These are phyloP conservation scores for Orthosia gothica DNA, from an alignment of 2,888 invertebrate genomes.

Conservation along the genomic window DNA sequence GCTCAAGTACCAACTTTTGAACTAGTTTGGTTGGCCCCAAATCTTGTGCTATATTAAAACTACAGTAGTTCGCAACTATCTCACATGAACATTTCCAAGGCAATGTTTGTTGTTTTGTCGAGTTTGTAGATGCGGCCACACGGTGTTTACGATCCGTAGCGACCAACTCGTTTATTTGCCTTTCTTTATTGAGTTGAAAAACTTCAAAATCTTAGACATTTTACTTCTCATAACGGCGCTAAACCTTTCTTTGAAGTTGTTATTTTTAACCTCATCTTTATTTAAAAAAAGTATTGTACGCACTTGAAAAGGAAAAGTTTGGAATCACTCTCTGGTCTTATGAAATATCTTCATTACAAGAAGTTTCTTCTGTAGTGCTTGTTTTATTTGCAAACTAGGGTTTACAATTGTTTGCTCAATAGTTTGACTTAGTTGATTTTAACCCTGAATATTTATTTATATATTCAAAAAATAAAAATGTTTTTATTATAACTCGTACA, in stretches of 20 bases:
- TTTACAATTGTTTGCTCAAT: background rate
- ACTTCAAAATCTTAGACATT: slow-evolving; percentile 41
- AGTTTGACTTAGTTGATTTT: background rate
- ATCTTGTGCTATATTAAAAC: slow-evolving; percentile 2
- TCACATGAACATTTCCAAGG: slow-evolving; percentile 14
- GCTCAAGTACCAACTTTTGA: background rate
- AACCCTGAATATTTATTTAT: too few species aligned
- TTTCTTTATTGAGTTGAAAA: slow-evolving; percentile 39
- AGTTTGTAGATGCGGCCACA: slow-evolving; percentile 42
- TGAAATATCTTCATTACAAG: slow-evolving; percentile 17
- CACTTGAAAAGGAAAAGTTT: slow-evolving; percentile 15
- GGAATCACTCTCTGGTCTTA: background rate
- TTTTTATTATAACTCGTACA: too few species aligned
- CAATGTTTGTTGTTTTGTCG: slow-evolving; percentile 16
- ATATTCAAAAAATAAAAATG: too few species aligned
- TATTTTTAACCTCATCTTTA: slow-evolving; percentile 27
- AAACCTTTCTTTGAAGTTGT: slow-evolving; percentile 38
- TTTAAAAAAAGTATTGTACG: slow-evolving; percentile 29
- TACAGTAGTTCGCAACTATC: slow-evolving; percentile 13
- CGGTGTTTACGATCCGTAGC: slow-evolving; percentile 37
- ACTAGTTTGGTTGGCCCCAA: slow-evolving; percentile 1
- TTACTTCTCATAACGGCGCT: slow-evolving; percentile 27
- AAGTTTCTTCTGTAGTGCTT: background rate
- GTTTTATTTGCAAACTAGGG: background rate
- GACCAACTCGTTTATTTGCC: slow-evolving; percentile 33